Evolutionary conservation across 1,140 invertebrate genomes (phyloP).

Genomic region (Galleria mellonella): DNA sequence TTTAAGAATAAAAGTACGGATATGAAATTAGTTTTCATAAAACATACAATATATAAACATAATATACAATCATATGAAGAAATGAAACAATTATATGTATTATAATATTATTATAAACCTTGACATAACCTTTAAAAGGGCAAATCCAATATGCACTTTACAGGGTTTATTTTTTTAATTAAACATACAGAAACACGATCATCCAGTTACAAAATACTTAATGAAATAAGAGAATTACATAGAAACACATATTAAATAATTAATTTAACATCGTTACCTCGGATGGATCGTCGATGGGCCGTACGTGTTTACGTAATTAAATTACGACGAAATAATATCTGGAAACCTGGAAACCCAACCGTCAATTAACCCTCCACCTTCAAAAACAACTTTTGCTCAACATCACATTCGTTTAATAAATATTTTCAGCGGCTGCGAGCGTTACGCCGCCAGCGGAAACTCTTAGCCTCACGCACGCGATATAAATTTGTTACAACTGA

Average conservation of each 20-base stretch:
- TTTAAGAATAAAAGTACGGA: no score
- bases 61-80: no score
- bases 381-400: slow-evolving; percentile 24
- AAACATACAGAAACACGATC: no score
- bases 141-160: no score
- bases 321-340: slow-evolving; percentile 4
- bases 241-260: background rate
- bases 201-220: no score
- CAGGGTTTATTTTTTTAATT: no score
- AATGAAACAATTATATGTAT: no score
- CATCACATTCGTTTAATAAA: slow-evolving; percentile 6
- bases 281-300: slow-evolving; percentile 1
- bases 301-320: slow-evolving; percentile 4
- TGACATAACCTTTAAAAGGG: no score
- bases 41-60: no score
- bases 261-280: slow-evolving; percentile 1
- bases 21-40: no score
- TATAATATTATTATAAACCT: no score
- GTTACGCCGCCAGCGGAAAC: background rate
- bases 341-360: slow-evolving; percentile 8
- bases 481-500: slow-evolving; percentile 68
- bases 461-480: slow-evolving; percentile 38
- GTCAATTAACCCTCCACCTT: slow-evolving; percentile 18
- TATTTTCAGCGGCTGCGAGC: slow-evolving; percentile 2
- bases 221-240: background rate